Evolutionary conservation across 2,888 invertebrate genomes (phyloP), one percentile per base, ranked within the genome.

Genomic region (Phorcus lineatus): DNA sequence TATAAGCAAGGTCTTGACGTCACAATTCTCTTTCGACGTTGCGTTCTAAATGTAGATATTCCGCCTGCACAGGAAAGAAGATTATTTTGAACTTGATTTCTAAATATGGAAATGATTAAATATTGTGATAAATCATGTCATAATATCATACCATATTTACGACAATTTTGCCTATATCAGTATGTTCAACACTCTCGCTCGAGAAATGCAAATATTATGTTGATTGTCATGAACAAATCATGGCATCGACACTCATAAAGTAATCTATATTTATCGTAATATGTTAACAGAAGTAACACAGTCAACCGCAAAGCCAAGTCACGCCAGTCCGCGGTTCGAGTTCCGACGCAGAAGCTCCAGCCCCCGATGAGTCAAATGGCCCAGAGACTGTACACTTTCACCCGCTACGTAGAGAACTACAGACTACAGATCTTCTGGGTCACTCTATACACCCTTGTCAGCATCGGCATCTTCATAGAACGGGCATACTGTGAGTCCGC

Each of bases 381-480:
- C 17, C 80, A 80, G 19, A 80, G 82, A 57, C 62, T 78, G 77
- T 84, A 83, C 53, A 74, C 66, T 28, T 74, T 86, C 40, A 80
- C 84, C 2, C 83, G 84, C 17, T 94, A 93, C 83, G 89, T 94
- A 47, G 94, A 94, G 86, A 93, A 94, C 83, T 94, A 94, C 85
- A 92, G 94, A n/a, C 93, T 94, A 80, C 94, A 95, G 86, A 94
- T 95, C 81, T 95, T 95, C 90, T 95, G 95, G 95, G 83, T 93
- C 17, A 89, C 93, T 9, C 88, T 95, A 19, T 95, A 94, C 87
- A 95, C 94, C 11, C 86, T 94, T 13, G 92, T 95, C 0, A 89
- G 94, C 36, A 79, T 94, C 36, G 93, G 93, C 16, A 93, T 95
- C 84, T 95, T 95, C 88, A 91, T 93, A 0, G 95, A 95, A 88